Base-by-base conservation (phyloP, 2,888 invertebrate species). In the Sphinx pinastri region DNA sequence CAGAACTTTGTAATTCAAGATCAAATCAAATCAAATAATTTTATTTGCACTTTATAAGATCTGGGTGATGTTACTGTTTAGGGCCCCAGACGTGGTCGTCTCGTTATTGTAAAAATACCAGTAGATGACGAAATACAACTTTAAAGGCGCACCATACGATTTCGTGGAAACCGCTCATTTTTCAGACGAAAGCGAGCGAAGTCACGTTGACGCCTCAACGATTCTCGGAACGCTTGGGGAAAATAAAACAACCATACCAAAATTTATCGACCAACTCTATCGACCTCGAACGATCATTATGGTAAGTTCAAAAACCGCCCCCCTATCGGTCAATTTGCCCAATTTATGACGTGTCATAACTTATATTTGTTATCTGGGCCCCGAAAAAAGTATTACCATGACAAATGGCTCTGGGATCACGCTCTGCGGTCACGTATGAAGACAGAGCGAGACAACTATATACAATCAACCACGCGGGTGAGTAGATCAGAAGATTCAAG, bases 331-430 rank as follows among this genome's bases (percentile, higher is more conserved):
- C 69, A 69, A 83, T 85, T 84, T 81, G 80, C 77, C 79, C 84
- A 87, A 89, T 88, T 83, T 84, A 88, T 87, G 82, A 84, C 81
- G 84, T 88, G 89, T 87, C 91, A 87, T 79, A 87, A 84, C 81
- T 82, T 80, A 88, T 90, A 87, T 85, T 82, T 79, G 81, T 86
- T 90, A 89, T 90, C 89, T 79, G 75, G 75, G 77, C 8, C 82
- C 81, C 79, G 81, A 81, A 84, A 84, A 87, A 85, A 84, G 85
- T 86, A 87, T 83, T 84, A 88, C 85, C 80, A 84, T 90, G 90
- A 91, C 89, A 89, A 92, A 91, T 90, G 86, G 85, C 84, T 81
- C 79, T 77, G 81, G 82, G 81, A 86, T 84, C 85, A 84, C 80
- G 82, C 69, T 70, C 70, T 25, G 58, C 52, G 52, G n/a, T 68